Evolutionary conservation across 2,888 invertebrate genomes (phyloP), one percentile per base, ranked within the genome.

Genomic region (Lochmaea crataegi): DNA sequence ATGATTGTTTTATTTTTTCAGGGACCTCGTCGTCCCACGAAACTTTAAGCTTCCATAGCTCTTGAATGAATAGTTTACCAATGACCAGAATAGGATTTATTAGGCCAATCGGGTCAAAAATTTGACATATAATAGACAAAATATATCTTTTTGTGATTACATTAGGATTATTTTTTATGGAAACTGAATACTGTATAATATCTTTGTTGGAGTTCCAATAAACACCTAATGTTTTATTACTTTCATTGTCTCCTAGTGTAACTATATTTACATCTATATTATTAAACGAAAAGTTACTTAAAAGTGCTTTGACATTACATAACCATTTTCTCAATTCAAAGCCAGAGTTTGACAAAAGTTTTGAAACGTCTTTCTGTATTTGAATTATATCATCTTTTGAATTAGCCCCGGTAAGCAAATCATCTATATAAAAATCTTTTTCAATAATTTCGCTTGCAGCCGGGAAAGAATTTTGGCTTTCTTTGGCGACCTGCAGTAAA

Each of bases 351-450:
- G 32, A 41, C 32, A 73, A 64, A 45, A 75, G 72, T 18, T 57
- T n/a, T 2, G 51, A 45, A 22, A 71, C 51, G 4, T 66, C 61
- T 12, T 38, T n/a, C 41, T 69, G 69, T 41, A 69, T 58, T 61
- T 60, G 42, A 57, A 71, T 32, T 53, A 70, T 12, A 18, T 68
- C 65, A 22, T 58, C 16, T 38, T 56, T 51, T 14, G 57, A 73
- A 42, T 71, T 38, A 2, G 73, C 74, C 10, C 81, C 81, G 9
- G 78, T 69, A n/a, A 82, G 63, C 0, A 82, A 67, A 72, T 83
- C 83, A 65, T 84, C 83, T 11, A 85, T 79, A 58, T 85, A 85
- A 63, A 82, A 79, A 66, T 81, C 79, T 4, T 76, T 56, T 6
- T 22, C 26, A 14, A 80, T 71, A 18, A 74, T 72, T 61, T 75